Evolutionary conservation across 92 coral and sea anemone genomes (phyloP), one percentile per base, ranked within the genome.

Genomic region (Epizoanthus scotinus): DNA sequence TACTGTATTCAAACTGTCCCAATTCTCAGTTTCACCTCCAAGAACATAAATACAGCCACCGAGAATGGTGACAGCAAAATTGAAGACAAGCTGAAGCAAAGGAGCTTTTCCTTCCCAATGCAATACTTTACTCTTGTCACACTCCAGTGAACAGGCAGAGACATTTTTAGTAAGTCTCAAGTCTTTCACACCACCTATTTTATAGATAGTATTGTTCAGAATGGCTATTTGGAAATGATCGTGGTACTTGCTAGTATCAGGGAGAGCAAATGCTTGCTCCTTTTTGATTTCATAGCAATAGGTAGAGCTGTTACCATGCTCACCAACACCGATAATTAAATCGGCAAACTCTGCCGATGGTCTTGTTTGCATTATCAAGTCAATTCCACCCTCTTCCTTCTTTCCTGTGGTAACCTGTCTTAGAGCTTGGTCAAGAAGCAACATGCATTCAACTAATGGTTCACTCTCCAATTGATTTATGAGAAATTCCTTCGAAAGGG

Each of bases 241-340:
- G 10, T 10, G 74, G 20, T 12, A 22, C 59, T 18, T 89, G 85
- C 29, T 44, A 44, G 78, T 40, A 31, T 84, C 74, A 18, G 89
- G 83, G 8, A 91, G 77, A 61, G 67, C 8, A 6, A 82, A 64
- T 0, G 87, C 73, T 82, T 86, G 84, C 27, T 72, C 42, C 12
- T 67, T 86, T n/a, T 89, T 84, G 12, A 90, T 63, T 85, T 91
- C 97, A 66, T 86, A 91, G 44, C 97, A 89, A 72, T 86, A 89
- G 21, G 78, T 15, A 0, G 52, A 83, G 63, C 74, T 84, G 82
- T 79, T 68, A 62, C 84, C 84, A 15, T 70, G 66, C 0, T 77
- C 88, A 62, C 73, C 69, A 19, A 88, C 58, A 44, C 17, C 78
- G 14, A 90, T 88, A 65, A 91, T 79, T 61, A 91, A 20, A 9